Base-by-base conservation (phyloP, 1,140 invertebrate species). In the Odontomachus brunneus region DNA sequence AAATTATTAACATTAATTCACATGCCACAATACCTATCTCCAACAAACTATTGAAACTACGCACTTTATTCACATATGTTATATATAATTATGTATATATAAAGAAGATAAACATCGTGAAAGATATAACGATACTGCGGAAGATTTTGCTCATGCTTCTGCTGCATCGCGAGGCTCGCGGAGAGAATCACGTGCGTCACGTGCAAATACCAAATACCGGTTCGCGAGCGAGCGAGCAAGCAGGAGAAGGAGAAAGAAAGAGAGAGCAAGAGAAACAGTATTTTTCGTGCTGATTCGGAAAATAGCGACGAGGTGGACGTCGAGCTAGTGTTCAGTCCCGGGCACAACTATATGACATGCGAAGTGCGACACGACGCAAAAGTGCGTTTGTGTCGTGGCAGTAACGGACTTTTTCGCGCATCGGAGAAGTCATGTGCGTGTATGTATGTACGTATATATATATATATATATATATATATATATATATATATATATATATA, bases 311-410 rank as follows among this genome's bases (percentile, higher is more conserved):
- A 57, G 49, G 0, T n/a, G 33, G 4, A 75, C 19, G n/a, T 12
- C 14, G 19, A 67, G 15, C 19, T 1, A 22, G 29, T 5, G 55
- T 76, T 17, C 55, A 38, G 38, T 55, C 74, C 63, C 48, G 29
- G 62, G 62, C n/a, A 24, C 66, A 66, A 76, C 29, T 66, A 7
- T 48, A 66, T 51, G 29, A 33, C 29, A 33, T 33, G 29, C 29
- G 29, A 5, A 5, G 5, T 33, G 29, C n/a, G 29, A 33, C 29
- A 38, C 17, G 49, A 19, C 29, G 26, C 63, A 67, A 67, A 78
- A 78, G 38, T 78, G 62, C 44, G n/a, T n/a, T 63, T 19, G 19
- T 33, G 19, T 65, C 33, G 5, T 33, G 57, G 33, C 71, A 17
- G 17, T 49, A 12, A 15, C 19, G 63, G 63, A 29, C 14, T 75